Conservation (phyloP, 2,797 vertebrate genomes). For the Spea hammondii region DNA sequence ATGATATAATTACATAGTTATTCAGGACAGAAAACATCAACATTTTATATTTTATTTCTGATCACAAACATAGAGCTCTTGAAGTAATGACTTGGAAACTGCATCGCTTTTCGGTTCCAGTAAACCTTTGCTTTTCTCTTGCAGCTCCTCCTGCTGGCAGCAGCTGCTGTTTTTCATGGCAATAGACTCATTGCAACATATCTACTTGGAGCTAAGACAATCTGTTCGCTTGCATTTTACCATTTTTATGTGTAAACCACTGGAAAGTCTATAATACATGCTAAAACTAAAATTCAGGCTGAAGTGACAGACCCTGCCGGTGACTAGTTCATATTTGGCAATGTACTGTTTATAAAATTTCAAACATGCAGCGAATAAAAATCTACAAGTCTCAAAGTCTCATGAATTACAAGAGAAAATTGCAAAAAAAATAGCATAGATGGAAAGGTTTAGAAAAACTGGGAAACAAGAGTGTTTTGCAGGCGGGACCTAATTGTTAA, state of each 20-base stretch:
- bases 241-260: conserved; percentile 13
- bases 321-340: background rate
- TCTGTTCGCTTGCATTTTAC: conserved; percentile 10
- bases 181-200: conserved; percentile 28
- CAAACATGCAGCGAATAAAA: background rate
- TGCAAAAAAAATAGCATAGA: too few species aligned
- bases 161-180: conserved; percentile 43
- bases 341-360: background rate
- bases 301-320: background rate
- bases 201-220: conserved; percentile 33
- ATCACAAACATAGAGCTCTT: conserved; percentile 33
- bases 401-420: too few species aligned
- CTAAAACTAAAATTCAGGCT: background rate
- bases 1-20: conserved; percentile 19
- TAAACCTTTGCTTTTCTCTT: conserved; percentile 31
- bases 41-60: conserved; percentile 30
- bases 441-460: too few species aligned
- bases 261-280: conserved; percentile 26
- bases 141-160: conserved; percentile 31
- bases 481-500: too few species aligned
- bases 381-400: too few species aligned
- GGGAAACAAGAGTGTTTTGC: too few species aligned
- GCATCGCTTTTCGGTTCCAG: conserved; percentile 32
- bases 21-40: conserved; percentile 26
- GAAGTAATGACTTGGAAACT: conserved; percentile 41